Base-by-base conservation (phyloP, 2,888 invertebrate genomes). In the Ditula angustiorana region DNA sequence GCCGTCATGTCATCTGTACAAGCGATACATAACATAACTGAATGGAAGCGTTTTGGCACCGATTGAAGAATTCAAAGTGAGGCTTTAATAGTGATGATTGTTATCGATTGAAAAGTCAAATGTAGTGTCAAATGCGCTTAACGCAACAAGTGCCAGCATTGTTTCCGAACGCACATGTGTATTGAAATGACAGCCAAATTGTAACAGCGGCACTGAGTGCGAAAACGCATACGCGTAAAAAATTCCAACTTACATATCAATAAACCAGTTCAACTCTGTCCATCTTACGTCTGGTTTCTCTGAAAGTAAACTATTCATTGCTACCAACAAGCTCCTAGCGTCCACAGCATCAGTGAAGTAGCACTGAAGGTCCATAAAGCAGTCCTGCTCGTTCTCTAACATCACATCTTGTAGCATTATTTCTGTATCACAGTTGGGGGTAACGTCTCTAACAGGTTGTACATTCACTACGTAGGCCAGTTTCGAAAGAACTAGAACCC, bases 201-300 rank as follows among this genome's bases (percentile, higher is more conserved):
- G n/a, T n/a, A n/a, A n/a, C n/a, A n/a, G n/a, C n/a, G n/a, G n/a
- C n/a, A n/a, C n/a, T n/a, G n/a, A n/a, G n/a, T n/a, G n/a, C n/a
- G n/a, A n/a, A n/a, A n/a, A n/a, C n/a, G n/a, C n/a, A n/a, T n/a
- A n/a, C n/a, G n/a, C n/a, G n/a, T n/a, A n/a, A 10, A 41, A 37
- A 37, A 24, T 0, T 37, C 10, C 11, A 30, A 93, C 94, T 94
- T 83, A 96, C 96, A 94, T 88, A 80, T 93, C 93, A 77, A 94
- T 88, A 76, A 95, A 90, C 96, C 96, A 97, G 63, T 94, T 94
- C 68, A 96, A 88, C 79, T 96, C 95, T 10, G 93, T 82, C 97
- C 97, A 97, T 72, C 94, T 94, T 68, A 94, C 94, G 70, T 94
- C 93, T 5, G 93, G 92, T 68, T 95, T 93, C 74, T 94, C 92